These are phyloP conservation scores for Coelopa pilipes DNA, from an alignment of 2,888 invertebrate species.

Conservation along the genomic window DNA sequence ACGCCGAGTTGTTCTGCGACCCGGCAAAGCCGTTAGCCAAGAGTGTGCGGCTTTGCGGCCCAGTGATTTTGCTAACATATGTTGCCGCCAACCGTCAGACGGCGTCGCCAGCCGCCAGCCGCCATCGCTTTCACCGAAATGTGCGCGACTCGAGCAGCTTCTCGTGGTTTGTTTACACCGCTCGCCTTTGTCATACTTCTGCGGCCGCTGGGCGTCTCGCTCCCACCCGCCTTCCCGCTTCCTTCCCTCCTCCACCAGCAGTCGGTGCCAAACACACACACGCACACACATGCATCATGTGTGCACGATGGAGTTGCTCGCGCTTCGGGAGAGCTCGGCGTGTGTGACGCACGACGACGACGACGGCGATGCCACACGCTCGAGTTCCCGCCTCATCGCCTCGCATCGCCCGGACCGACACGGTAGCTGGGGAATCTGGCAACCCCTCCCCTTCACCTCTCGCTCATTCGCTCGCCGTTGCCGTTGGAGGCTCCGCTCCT, in stretches of 20 bases:
- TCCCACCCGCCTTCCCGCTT: too few relatives aligned
- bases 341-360: too few relatives aligned
- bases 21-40: neutral
- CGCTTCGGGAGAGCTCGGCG: neutral
- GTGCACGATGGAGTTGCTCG: neutral
- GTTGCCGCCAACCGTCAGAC: neutral
- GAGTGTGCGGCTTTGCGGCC: slow-evolving; percentile 3
- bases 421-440: too few relatives aligned
- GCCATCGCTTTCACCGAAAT: slow-evolving; percentile 29
- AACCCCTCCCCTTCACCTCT: too few relatives aligned
- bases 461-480: too few relatives aligned
- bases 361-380: neutral
- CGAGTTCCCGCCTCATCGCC: neutral
- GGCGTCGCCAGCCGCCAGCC: too few relatives aligned
- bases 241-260: too few relatives aligned
- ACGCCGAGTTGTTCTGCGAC: neutral
- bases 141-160: slow-evolving; percentile 18
- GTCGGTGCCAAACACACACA: too few relatives aligned
- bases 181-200: slow-evolving; percentile 24
- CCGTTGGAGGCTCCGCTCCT: neutral
- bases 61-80: slow-evolving; percentile 21
- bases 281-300: neutral
- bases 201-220: too few relatives aligned
- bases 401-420: neutral
- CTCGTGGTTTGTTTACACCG: neutral